These are phyloP conservation scores for Patella caerulea DNA, from an alignment of 2,888 invertebrate species.

Conservation along the genomic window DNA sequence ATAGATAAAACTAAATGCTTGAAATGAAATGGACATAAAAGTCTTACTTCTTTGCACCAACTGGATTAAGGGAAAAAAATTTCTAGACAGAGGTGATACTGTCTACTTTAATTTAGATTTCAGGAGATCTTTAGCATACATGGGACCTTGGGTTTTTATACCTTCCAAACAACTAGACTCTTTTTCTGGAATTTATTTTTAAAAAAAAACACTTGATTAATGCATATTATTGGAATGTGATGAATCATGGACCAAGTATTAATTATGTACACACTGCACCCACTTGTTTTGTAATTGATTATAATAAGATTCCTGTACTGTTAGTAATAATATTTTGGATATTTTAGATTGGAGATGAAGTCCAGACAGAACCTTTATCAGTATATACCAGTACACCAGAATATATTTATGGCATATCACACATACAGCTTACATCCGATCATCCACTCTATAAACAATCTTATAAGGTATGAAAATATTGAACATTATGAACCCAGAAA, in stretches of 20 bases:
- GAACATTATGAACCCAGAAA: too few relatives aligned
- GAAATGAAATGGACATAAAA: slow-evolving; percentile 44
- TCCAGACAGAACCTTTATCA: slow-evolving; percentile 46
- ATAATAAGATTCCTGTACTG: too few relatives aligned
- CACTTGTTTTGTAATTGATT: too few relatives aligned
- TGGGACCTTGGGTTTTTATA: too few relatives aligned
- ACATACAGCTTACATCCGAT: slow-evolving; percentile 57
- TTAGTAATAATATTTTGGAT: too few relatives aligned
- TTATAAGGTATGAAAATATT: slow-evolving; percentile 37
- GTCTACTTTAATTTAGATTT: neutral
- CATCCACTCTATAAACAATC: slow-evolving; percentile 54
- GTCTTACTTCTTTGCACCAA: neutral
- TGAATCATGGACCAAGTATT: too few relatives aligned
- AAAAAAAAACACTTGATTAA: too few relatives aligned
- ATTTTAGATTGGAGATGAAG: slow-evolving; percentile 27
- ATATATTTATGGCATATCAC: slow-evolving; percentile 59
- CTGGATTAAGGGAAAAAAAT: neutral
- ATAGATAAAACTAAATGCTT: slow-evolving; percentile 30
- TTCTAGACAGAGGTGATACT: neutral
- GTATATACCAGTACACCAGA: slow-evolving; percentile 65
- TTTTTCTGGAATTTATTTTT: too few relatives aligned
- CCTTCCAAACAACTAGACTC: too few relatives aligned
- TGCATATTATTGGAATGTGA: too few relatives aligned
- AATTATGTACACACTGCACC: too few relatives aligned
- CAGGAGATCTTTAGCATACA: too few relatives aligned